phyloP scores from a whole-genome alignment of 2,888 invertebrate genomes.

The Apoda limacodes region DNA sequence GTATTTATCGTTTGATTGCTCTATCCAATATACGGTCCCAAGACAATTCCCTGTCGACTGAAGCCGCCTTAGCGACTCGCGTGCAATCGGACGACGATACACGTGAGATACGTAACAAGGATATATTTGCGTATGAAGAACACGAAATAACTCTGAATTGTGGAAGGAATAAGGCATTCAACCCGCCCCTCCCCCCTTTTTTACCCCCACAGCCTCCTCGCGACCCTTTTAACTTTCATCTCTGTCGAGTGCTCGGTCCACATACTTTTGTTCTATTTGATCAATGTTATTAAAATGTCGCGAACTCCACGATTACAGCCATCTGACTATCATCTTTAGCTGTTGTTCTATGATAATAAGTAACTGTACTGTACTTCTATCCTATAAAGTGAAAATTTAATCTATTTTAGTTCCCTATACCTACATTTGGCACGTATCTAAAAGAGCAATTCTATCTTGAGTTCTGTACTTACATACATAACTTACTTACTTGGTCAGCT shows the following conservation, averaged over 20 bases:
- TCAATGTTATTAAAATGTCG: conserved; percentile 71
- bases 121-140: conserved; percentile 72
- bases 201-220: conserved; percentile 30
- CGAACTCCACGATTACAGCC: conserved; percentile 59
- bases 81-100: conserved; percentile 63
- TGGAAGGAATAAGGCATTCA: conserved; percentile 70
- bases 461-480: no score
- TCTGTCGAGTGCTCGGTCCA: conserved; percentile 70
- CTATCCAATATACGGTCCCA: conserved; percentile 50
- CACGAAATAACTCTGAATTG: conserved; percentile 71
- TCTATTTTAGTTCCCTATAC: no score
- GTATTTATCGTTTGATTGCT: conserved; percentile 52
- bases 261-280: conserved; percentile 71
- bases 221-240: conserved; percentile 71
- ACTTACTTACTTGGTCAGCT: no score
- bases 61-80: conserved; percentile 47
- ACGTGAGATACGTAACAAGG: conserved; percentile 68
- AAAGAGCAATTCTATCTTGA: no score
- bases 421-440: no score
- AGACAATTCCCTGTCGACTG: conserved; percentile 46
- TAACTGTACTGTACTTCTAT: no score
- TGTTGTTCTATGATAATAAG: no score
- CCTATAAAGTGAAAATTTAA: no score
- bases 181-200: conserved; percentile 45
- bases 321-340: conserved; percentile 60